Conservation (phyloP, 2,888 invertebrate genomes). For the Noctua pronuba region DNA sequence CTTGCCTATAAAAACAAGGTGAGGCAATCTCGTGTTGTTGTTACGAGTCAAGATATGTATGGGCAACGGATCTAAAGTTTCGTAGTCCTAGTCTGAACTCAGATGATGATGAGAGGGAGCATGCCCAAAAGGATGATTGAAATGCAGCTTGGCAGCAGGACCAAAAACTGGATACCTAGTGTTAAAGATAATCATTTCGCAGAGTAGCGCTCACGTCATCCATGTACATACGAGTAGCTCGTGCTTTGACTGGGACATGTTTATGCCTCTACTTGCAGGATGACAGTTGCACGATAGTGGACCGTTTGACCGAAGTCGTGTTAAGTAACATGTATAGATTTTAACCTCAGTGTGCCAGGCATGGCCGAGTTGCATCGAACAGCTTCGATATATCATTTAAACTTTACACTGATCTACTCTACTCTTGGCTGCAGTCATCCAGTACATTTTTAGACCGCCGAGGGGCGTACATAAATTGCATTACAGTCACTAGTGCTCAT, state of each 20-base stretch:
- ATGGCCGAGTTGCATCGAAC: no score
- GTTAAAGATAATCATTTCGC: neutral
- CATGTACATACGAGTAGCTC: neutral
- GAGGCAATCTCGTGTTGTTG: neutral
- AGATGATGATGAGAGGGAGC: neutral
- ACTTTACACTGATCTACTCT: neutral
- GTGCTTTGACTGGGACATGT: neutral
- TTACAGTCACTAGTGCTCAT: constrained; percentile 10
- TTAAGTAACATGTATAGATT: neutral
- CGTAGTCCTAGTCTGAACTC: neutral
- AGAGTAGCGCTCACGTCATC: neutral
- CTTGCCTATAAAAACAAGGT: neutral
- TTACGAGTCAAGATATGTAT: neutral
- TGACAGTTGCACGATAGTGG: neutral
- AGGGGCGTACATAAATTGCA: constrained; percentile 29
- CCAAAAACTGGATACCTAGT: neutral
- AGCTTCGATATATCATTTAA: neutral
- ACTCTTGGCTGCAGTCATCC: neutral
- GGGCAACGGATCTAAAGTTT: neutral
- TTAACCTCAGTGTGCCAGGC: neutral
- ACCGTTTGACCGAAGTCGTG: neutral
- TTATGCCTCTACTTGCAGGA: neutral
- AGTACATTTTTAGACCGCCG: constrained; percentile 14
- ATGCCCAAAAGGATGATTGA: neutral
- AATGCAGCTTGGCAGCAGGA: neutral